Percentiles rank a stretch among this genome's conserved stretches.
phyloP scores from a whole-genome alignment of 2,888 invertebrate species.

The Lutraria lutraria region DNA sequence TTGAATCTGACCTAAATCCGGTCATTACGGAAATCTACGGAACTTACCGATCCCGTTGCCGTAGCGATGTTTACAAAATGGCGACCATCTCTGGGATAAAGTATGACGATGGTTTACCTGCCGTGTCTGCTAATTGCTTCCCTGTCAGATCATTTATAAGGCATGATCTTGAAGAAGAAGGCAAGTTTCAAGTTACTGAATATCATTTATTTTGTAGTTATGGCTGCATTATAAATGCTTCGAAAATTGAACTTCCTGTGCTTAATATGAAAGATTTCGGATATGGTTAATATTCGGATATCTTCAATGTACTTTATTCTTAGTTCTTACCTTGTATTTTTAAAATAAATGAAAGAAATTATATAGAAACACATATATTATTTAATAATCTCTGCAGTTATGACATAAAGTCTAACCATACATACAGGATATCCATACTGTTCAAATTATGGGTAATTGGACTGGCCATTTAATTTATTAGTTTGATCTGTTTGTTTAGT shows the following conservation, averaged over 20 bases:
- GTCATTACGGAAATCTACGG: neutral
- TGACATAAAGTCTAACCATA: no score
- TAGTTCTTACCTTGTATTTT: neutral
- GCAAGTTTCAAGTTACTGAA: constrained; percentile 17
- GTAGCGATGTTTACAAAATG: constrained; percentile 83
- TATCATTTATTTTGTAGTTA: neutral
- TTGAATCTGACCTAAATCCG: neutral
- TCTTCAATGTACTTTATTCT: neutral
- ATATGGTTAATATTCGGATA: neutral
- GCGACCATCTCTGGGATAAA: constrained; percentile 82
- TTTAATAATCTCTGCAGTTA: no score
- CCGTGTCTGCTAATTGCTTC: constrained; percentile 84
- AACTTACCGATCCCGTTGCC: constrained; percentile 71
- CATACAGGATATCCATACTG: no score
- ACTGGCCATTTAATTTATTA: no score
- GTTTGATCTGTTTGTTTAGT: no score
- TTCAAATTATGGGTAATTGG: no score
- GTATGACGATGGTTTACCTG: constrained; percentile 81
- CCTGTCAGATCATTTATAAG: constrained; percentile 81
- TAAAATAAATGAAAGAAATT: neutral
- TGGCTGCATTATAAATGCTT: neutral
- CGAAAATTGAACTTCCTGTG: neutral
- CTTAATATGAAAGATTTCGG: neutral
- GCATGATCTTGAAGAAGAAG: constrained; percentile 75
- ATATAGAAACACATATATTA: neutral